Evolutionary conservation across 2,797 vertebrate genomes (phyloP).

Genomic region (Dryobates pubescens): DNA sequence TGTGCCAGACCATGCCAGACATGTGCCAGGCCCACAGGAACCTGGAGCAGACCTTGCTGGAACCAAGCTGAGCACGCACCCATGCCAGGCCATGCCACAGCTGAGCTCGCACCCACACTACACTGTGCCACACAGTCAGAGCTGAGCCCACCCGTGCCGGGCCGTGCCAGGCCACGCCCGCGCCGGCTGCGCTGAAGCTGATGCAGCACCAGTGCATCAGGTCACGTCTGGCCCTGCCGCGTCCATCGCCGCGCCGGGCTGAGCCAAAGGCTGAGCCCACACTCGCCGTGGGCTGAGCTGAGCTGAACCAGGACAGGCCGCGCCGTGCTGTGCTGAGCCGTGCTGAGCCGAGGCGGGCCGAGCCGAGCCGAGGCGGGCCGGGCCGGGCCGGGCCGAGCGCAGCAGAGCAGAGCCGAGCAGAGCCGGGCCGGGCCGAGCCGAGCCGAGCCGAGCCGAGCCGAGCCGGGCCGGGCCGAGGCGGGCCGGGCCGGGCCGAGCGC

Average conservation of each 20-base stretch:
- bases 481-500: no score
- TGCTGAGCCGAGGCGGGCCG: background rate
- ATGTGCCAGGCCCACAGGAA: background rate
- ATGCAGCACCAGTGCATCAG: background rate
- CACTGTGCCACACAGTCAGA: no score
- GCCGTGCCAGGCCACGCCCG: background rate
- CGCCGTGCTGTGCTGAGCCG: no score
- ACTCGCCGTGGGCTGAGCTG: background rate
- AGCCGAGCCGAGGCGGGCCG: no score
- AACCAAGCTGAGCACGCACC: background rate
- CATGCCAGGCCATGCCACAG: background rate
- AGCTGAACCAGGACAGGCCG: background rate
- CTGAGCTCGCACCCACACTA: background rate
- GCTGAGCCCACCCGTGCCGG: no score
- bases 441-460: background rate
- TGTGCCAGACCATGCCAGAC: no score
- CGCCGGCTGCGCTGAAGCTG: background rate
- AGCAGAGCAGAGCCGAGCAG: no score
- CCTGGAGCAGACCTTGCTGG: no score
- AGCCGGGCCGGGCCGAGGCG: background rate
- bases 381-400: no score
- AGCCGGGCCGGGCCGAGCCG: background rate
- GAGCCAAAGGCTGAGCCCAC: background rate
- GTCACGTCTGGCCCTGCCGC: background rate
- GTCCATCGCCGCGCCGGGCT: background rate